Percentiles rank a stretch among this genome's conserved stretches.
phyloP scores from a whole-genome alignment of 64 coral and sea anemone genomes.

The Trachythela sp. region DNA sequence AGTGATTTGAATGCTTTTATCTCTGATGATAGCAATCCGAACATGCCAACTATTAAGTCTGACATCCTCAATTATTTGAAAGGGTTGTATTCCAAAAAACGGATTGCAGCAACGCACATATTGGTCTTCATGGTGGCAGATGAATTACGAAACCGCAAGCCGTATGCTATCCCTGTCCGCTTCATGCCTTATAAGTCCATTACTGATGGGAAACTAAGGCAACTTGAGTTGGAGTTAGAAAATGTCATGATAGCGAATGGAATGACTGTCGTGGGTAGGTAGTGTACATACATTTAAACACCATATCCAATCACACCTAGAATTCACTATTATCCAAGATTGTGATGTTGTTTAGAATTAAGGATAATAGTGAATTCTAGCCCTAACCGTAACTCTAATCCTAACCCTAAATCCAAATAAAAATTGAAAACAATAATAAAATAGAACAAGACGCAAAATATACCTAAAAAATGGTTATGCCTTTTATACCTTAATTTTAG shows the following conservation, averaged over 20 bases:
- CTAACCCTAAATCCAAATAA: no score
- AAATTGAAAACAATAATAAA: background rate
- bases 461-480: background rate
- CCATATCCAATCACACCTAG: no score
- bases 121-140: background rate
- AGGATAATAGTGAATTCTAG: no score
- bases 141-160: slow-evolving; percentile 5
- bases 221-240: background rate
- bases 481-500: background rate
- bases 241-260: background rate
- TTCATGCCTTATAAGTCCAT: slow-evolving; percentile 11
- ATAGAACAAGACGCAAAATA: background rate
- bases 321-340: no score
- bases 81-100: slow-evolving; percentile 1
- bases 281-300: background rate
- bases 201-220: slow-evolving; percentile 11
- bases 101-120: background rate
- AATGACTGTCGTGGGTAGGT: slow-evolving; percentile 14
- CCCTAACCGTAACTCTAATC: no score
- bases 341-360: no score
- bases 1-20: background rate
- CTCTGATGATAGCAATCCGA: background rate
- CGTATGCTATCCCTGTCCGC: background rate
- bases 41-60: background rate
- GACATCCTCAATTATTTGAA: background rate